Evolutionary conservation across 2,888 invertebrate genomes (phyloP).

Genomic region (Apoderus coryli): DNA sequence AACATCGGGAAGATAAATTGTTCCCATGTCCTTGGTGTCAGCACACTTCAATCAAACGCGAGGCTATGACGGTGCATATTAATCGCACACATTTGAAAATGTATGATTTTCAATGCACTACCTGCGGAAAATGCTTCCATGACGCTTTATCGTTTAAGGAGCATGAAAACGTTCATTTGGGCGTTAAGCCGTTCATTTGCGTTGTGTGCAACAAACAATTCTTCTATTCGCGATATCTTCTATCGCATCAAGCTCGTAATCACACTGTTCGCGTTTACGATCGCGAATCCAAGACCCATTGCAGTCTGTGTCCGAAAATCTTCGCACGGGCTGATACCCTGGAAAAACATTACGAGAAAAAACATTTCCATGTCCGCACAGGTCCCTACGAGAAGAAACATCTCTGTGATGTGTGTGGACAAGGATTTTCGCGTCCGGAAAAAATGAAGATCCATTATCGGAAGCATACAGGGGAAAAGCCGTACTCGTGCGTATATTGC

Average conservation of each 20-base stretch:
- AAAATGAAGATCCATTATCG: constrained; percentile 26
- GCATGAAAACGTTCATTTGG: constrained; percentile 32
- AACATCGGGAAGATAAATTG: constrained; percentile 22
- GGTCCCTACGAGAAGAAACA: constrained; percentile 22
- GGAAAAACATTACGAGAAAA: constrained; percentile 31
- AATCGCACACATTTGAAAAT: constrained; percentile 21
- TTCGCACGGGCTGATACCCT: constrained; percentile 26
- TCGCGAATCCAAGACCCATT: constrained; percentile 31
- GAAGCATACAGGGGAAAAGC: constrained; percentile 28
- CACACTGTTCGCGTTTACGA: constrained; percentile 28
- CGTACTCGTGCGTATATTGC: constrained; percentile 26
- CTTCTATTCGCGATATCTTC: constrained; percentile 23
- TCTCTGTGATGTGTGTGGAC: constrained; percentile 28
- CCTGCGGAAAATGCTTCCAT: constrained; percentile 36
- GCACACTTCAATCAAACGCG: constrained; percentile 19
- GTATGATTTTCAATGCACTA: constrained; percentile 33
- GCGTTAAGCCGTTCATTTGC: constrained; percentile 31
- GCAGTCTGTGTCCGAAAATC: constrained; percentile 24
- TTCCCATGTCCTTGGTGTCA: constrained; percentile 23
- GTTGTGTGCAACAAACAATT: constrained; percentile 33
- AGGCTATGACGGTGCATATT: constrained; percentile 21
- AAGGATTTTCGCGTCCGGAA: constrained; percentile 26
- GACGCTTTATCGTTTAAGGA: constrained; percentile 32
- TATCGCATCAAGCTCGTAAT: constrained; percentile 23
- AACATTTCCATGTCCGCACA: constrained; percentile 24